Conservation (phyloP, 2,113 vertebrate genomes). For the Dryoscopus gambensis region DNA sequence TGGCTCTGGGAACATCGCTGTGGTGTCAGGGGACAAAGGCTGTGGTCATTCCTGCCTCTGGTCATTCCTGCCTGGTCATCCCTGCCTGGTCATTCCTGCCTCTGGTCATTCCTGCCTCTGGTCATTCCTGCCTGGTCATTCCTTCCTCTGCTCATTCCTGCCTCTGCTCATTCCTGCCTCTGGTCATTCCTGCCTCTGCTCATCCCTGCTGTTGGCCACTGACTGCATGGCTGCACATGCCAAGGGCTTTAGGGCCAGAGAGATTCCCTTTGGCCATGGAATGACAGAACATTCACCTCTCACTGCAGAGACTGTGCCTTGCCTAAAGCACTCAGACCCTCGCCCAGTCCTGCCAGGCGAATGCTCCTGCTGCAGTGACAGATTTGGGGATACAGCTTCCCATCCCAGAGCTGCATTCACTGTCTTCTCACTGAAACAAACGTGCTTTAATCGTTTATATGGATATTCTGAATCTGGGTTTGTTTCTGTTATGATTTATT, state of each 20-base stretch:
- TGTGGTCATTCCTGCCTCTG: neutral
- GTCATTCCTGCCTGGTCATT: neutral
- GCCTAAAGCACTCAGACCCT: neutral
- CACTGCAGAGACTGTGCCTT: neutral
- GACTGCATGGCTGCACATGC: neutral
- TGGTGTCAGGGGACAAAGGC: fast-evolving
- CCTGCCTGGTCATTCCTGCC: neutral
- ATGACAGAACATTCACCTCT: neutral
- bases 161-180: too few relatives aligned
- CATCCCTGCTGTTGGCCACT: neutral
- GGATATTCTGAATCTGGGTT: neutral
- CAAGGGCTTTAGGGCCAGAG: neutral
- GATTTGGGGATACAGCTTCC: neutral
- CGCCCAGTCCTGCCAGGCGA: neutral
- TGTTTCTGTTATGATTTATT: neutral
- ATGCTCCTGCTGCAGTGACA: neutral
- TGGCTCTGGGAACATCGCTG: neutral
- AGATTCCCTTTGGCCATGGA: neutral
- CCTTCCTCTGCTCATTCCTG: neutral
- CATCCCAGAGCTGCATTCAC: neutral
- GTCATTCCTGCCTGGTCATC: too few relatives aligned
- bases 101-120: neutral
- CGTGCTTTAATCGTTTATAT: neutral
- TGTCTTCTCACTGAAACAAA: neutral
- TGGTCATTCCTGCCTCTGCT: neutral